Conservation (phyloP, 2,113 vertebrate genomes). For the Nothocercus julius region DNA sequence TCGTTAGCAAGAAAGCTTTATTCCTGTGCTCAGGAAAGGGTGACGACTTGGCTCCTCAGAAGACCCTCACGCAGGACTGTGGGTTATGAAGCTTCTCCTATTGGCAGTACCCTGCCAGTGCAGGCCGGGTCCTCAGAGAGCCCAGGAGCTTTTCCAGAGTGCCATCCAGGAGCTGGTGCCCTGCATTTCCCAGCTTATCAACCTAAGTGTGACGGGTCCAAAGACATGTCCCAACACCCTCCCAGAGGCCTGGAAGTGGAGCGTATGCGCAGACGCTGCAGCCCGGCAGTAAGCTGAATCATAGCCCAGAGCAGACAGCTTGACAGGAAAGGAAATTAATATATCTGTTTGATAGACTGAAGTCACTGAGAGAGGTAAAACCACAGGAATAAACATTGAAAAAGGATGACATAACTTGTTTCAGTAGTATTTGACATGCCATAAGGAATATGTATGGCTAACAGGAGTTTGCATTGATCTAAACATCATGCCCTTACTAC, state of each 20-base stretch:
- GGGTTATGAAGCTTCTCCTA: neutral
- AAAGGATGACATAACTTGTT: neutral
- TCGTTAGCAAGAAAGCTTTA: neutral
- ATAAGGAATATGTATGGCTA: neutral
- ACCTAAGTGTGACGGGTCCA: neutral
- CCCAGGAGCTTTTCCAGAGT: neutral
- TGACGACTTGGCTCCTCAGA: neutral
- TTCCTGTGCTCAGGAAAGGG: neutral
- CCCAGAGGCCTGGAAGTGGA: neutral
- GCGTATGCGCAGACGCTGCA: neutral
- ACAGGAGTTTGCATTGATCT: neutral
- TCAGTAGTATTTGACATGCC: neutral
- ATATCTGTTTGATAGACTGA: neutral
- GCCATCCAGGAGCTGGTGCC: neutral
- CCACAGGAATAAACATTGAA: neutral
- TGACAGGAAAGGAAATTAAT: neutral
- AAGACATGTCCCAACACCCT: neutral
- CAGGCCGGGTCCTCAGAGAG: neutral
- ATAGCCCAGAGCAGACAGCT: rapidly evolving
- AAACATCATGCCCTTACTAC: neutral
- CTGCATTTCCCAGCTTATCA: neutral
- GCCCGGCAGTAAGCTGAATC: neutral
- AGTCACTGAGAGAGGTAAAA: neutral
- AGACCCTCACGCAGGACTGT: neutral
- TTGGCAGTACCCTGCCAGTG: neutral